A percentile compares a stretch with the other conserved stretches of the same genome.
Evolutionary conservation across 1,140 invertebrate genomes (phyloP).

Genomic region (Microvelia longipes): DNA sequence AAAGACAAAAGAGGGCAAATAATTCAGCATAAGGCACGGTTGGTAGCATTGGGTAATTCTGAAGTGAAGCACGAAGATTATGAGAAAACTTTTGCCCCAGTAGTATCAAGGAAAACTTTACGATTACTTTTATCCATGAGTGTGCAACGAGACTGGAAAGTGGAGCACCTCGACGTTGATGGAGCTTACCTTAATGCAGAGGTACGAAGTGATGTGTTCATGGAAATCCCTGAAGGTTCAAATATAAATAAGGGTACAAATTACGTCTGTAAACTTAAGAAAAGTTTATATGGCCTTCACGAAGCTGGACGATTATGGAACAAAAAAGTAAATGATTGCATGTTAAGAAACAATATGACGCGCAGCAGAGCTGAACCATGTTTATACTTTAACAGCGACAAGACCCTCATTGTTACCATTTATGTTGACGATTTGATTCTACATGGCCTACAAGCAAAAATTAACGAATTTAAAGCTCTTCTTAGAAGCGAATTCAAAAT

Average conservation of each 20-base stretch:
- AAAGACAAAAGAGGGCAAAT: neutral
- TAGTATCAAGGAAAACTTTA: neutral
- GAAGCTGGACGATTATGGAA: neutral
- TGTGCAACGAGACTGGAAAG: neutral
- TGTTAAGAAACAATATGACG: neutral
- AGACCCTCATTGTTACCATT: neutral
- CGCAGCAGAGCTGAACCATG: neutral
- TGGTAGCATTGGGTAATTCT: neutral
- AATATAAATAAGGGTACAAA: neutral
- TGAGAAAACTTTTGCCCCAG: neutral
- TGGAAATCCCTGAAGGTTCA: neutral
- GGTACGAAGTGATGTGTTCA: neutral
- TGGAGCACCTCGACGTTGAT: neutral
- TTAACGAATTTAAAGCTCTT: neutral
- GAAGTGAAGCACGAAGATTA: neutral
- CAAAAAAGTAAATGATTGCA: neutral
- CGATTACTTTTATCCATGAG: neutral
- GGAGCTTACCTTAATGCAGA: neutral
- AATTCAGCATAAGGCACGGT: neutral
- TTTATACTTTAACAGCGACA: neutral
- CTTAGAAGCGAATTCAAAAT: neutral
- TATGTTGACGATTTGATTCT: neutral
- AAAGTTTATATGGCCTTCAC: neutral
- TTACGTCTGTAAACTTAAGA: constrained; percentile 2
- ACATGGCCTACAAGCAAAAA: neutral